These are phyloP conservation scores for Campylomormyrus tamandua DNA, from an alignment of 2,113 vertebrate genomes.

Conservation along the genomic window DNA sequence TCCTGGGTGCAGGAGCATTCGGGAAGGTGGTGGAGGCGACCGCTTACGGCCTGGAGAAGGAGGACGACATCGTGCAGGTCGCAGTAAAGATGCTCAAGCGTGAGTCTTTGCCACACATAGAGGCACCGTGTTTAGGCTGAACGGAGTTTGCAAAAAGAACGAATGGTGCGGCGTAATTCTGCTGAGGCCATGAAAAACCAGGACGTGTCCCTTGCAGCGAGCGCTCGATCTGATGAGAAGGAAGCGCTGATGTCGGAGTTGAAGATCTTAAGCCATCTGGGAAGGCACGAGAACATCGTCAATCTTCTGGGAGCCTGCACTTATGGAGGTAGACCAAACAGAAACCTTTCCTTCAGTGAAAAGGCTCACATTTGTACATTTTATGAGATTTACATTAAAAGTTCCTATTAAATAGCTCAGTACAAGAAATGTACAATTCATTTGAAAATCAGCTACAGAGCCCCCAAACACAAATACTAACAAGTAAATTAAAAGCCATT, in stretches of 20 bases:
- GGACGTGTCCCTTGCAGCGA: conserved; percentile 31
- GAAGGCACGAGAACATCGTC: conserved; percentile 57
- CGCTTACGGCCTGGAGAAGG: conserved; percentile 82
- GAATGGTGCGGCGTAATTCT: neutral
- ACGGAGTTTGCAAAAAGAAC: too few relatives aligned
- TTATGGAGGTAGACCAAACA: conserved; percentile 33
- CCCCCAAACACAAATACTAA: neutral
- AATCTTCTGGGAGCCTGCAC: conserved; percentile 63
- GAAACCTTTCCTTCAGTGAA: neutral
- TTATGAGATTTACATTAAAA: neutral
- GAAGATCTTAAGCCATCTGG: conserved; percentile 59
- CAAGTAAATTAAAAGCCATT: neutral
- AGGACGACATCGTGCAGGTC: conserved; percentile 78
- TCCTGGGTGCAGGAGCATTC: conserved; percentile 89
- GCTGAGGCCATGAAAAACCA: neutral
- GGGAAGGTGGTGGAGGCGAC: conserved; percentile 93
- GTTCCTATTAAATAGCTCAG: neutral
- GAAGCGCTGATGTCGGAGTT: conserved; percentile 55
- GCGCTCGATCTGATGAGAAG: conserved; percentile 35
- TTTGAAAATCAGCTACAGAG: neutral
- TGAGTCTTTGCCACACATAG: conserved; percentile 51
- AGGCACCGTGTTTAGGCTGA: neutral
- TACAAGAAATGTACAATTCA: neutral
- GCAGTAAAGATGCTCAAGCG: conserved; percentile 98
- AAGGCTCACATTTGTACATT: neutral